Conservation (phyloP, 2,113 vertebrate genomes). For the Pachycephala philippinensis region DNA sequence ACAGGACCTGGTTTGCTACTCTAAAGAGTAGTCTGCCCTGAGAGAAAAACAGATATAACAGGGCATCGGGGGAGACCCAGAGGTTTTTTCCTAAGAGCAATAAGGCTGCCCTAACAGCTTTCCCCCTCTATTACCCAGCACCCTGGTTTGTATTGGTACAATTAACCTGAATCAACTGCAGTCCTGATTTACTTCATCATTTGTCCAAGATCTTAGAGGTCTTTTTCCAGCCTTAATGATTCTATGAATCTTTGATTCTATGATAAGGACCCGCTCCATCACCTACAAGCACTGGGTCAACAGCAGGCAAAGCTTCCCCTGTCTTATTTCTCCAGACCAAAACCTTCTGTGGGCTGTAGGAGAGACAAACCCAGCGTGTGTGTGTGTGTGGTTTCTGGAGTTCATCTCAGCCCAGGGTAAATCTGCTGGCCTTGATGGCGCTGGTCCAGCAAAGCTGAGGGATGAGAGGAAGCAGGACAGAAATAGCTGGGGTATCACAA, state of each 20-base stretch:
- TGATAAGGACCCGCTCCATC: not conserved
- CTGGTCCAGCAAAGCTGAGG: not conserved
- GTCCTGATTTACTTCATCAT: not conserved
- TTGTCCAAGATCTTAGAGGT: not conserved
- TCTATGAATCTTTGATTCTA: not conserved
- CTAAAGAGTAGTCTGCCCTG: not conserved
- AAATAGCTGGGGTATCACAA: not conserved
- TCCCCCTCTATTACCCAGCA: not conserved
- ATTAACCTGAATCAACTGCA: not conserved
- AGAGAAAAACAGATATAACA: not conserved
- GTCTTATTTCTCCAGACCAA: not conserved
- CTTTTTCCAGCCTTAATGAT: not conserved
- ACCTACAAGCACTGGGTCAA: not conserved
- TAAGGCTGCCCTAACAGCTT: not conserved
- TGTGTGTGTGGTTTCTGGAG: not conserved
- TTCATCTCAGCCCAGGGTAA: not conserved
- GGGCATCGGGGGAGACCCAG: not conserved
- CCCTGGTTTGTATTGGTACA: not conserved
- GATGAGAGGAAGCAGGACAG: constrained; percentile 27
- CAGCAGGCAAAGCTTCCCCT: not conserved
- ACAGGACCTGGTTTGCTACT: not conserved
- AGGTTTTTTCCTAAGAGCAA: not conserved
- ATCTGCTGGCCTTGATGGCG: not conserved
- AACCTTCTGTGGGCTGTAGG: not conserved
- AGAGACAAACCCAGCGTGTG: not conserved